Evolutionary conservation across 1,140 invertebrate species (phyloP).

Genomic region (Monomorium pharaonis): DNA sequence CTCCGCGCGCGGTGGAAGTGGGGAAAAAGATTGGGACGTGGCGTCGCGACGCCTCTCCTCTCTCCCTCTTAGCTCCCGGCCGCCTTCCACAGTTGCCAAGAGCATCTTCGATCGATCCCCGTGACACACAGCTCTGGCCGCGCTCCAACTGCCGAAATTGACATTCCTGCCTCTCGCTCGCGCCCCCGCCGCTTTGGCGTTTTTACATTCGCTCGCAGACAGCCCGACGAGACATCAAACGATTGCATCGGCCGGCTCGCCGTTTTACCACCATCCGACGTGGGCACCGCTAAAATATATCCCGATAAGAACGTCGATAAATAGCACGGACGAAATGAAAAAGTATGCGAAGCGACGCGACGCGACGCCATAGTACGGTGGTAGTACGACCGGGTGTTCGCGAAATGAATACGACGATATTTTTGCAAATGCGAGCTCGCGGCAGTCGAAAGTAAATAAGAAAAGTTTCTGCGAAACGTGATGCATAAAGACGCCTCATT

Average conservation of each 20-base stretch:
- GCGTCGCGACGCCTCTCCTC: slow-evolving; percentile 40
- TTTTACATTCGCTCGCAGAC: slow-evolving; percentile 48
- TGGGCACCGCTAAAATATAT: background rate
- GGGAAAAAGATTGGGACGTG: slow-evolving; percentile 39
- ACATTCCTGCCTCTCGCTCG: slow-evolving; percentile 67
- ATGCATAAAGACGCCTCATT: slow-evolving; percentile 22
- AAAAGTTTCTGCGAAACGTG: background rate
- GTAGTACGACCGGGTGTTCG: background rate
- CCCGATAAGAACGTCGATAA: slow-evolving; percentile 37
- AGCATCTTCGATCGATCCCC: slow-evolving; percentile 75
- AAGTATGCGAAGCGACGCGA: background rate
- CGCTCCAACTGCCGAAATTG: slow-evolving; percentile 77
- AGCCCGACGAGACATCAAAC: slow-evolving; percentile 51
- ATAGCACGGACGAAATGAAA: slow-evolving; percentile 14
- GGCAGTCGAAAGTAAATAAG: slow-evolving; percentile 8
- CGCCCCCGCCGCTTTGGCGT: slow-evolving; percentile 44
- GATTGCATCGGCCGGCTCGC: slow-evolving; percentile 33
- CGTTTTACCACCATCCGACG: slow-evolving; percentile 10
- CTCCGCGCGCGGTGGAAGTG: slow-evolving; percentile 27
- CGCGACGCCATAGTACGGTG: background rate
- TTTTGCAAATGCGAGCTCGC: background rate
- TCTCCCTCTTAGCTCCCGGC: slow-evolving; percentile 58
- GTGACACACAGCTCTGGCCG: slow-evolving; percentile 76
- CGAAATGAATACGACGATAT: background rate
- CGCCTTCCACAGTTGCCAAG: slow-evolving; percentile 53